A percentile compares a stretch with the other conserved stretches of the same genome.
These are phyloP conservation scores for Enteromius anoplus DNA, from an alignment of 2,797 vertebrate species.

Conservation along the genomic window DNA sequence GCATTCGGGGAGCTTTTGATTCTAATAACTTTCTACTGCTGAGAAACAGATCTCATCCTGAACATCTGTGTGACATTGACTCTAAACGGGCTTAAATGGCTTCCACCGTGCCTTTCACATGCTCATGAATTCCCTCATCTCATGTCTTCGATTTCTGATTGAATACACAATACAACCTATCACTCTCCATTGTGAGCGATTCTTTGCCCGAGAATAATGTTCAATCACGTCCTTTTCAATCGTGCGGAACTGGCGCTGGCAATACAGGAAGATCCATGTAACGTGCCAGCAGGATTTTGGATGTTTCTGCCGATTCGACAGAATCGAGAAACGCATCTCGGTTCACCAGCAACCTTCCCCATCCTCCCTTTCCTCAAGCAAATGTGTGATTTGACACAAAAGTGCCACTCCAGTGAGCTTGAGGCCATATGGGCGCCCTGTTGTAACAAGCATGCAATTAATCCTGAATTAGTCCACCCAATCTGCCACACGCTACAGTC, in stretches of 20 bases:
- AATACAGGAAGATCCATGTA: conserved; percentile 29
- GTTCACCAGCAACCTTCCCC: conserved; percentile 34
- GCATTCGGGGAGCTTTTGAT: conserved; percentile 53
- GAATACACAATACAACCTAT: conserved; percentile 27
- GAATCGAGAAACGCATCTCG: conserved; percentile 8
- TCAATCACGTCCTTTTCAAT: conserved; percentile 47
- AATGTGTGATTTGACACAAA: conserved; percentile 55
- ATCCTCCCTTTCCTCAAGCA: conserved; percentile 36
- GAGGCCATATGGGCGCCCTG: conserved; percentile 62
- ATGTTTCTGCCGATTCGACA: conserved; percentile 35
- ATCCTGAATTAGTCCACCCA: conserved; percentile 65
- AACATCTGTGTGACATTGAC: conserved; percentile 53
- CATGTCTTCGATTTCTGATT: conserved; percentile 38
- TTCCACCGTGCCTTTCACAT: conserved; percentile 11
- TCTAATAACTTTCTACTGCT: conserved; percentile 53
- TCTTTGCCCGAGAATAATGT: conserved; percentile 10
- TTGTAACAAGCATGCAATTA: conserved; percentile 64
- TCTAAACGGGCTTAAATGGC: conserved; percentile 34
- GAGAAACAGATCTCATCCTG: conserved; percentile 32
- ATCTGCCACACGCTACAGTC: conserved; percentile 58
- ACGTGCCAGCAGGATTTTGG: conserved; percentile 32
- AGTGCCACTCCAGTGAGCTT: conserved; percentile 57
- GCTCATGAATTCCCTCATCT: conserved; percentile 46
- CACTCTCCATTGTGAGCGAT: conserved; percentile 40
- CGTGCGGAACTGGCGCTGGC: conserved; percentile 20